Conservation (phyloP, 2,888 invertebrate genomes). For the Seira ritae region DNA sequence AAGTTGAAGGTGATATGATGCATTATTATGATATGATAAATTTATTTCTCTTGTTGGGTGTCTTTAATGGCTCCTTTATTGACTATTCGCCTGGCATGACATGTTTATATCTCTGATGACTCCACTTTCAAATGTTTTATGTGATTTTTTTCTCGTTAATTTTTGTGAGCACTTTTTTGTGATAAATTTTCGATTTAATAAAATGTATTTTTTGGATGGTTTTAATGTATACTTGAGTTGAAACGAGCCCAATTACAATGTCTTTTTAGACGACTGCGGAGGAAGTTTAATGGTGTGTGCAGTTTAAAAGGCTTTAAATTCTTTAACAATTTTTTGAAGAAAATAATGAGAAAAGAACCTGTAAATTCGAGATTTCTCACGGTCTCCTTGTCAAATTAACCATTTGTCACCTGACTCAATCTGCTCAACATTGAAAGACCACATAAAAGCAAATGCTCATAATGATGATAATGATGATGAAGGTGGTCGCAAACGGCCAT, state of each 20-base stretch:
- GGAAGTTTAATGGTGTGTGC: neutral
- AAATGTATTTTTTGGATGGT: too few relatives aligned
- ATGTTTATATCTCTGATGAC: too few relatives aligned
- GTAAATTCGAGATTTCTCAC: constrained; percentile 47
- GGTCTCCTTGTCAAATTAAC: constrained; percentile 61
- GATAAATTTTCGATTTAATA: too few relatives aligned
- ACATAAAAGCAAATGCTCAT: neutral
- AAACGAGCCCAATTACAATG: too few relatives aligned
- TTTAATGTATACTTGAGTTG: too few relatives aligned
- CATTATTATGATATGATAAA: constrained; percentile 5
- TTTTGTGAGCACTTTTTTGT: too few relatives aligned
- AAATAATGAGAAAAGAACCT: constrained; percentile 8
- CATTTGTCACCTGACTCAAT: constrained; percentile 56
- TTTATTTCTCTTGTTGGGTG: neutral
- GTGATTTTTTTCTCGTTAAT: too few relatives aligned
- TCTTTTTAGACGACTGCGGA: neutral
- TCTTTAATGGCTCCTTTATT: too few relatives aligned
- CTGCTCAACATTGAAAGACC: neutral
- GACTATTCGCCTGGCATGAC: too few relatives aligned
- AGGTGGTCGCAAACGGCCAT: neutral
- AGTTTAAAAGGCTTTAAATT: too few relatives aligned
- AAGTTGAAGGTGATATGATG: neutral
- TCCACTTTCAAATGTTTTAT: too few relatives aligned
- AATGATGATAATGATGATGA: neutral
- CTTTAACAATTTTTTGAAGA: neutral